Evolutionary conservation across 1,140 invertebrate genomes (phyloP), one percentile per base, ranked within the genome.

Genomic region (Drosophila truncata): DNA sequence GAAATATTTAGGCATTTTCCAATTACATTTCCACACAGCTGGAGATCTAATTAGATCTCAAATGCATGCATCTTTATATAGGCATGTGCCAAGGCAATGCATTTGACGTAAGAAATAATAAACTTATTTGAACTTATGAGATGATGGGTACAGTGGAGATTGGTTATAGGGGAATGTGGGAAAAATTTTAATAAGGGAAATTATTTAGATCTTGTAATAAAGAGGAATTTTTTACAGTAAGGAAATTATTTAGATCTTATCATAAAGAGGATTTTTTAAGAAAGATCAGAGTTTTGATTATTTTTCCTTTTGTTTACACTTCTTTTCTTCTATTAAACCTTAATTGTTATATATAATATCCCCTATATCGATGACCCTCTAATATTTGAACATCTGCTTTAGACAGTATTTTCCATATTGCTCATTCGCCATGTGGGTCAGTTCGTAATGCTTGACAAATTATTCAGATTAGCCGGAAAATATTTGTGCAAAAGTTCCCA

Each of bases 41-140:
- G 83, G 83, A 87, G 47, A 83, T 83, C 60, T 69, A 80, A 77
- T 86, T 82, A 70, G 57, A 80, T 54, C 27, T 69, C 41, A 10
- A 1, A 7, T 44, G 13, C 2, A 7, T 44, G 72, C 72, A 75
- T 66, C 41, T 52, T 41, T 42, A 18, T 33, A n/a, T 50, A 49
- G 65, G 20, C 50, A 72, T 72, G 54, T 72, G 54, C 44, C 69
- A 72, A 49, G 52, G 66, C 66, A 29, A 72, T 69, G 80, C 69
- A 71, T 71, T 72, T 58, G 52, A 59, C 35, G 65, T 23, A 44
- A 18, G 44, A 54, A 54, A 44, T 31, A 66, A 70, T 66, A 54
- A 44, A 46, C 18, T 29, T 35, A 16, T 42, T 33, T 23, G 29
- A 66, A 42, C 27, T 31, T 61, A 25, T 61, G 52, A 54, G 33